phyloP scores from a whole-genome alignment of 1,140 invertebrate species.

The Drosophila willistoni region DNA sequence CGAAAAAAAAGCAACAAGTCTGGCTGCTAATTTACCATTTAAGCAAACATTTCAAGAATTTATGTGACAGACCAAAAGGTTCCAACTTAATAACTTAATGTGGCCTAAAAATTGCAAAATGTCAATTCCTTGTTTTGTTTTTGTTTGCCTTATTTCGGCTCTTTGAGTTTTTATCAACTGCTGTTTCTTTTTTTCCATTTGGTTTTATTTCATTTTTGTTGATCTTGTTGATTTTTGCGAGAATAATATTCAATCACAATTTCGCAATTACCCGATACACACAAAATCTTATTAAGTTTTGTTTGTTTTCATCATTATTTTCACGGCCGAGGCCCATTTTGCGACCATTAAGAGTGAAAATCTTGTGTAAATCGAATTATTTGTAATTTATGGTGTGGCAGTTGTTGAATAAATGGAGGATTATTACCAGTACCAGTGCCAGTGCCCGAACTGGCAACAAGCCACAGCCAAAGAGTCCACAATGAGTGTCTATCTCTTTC shows the following conservation, averaged over 20 bases:
- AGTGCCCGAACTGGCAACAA: slow-evolving; percentile 35
- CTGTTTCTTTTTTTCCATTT: neutral
- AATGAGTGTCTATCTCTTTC: slow-evolving; percentile 3
- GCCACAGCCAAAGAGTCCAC: slow-evolving; percentile 23
- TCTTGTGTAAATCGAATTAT: slow-evolving; percentile 82
- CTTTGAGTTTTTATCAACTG: slow-evolving; percentile 7
- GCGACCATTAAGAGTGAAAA: slow-evolving; percentile 80
- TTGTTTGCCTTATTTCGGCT: neutral
- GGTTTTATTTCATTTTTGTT: neutral
- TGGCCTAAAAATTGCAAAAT: slow-evolving; percentile 44
- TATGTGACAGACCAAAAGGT: slow-evolving; percentile 62
- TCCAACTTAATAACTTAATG: slow-evolving; percentile 74
- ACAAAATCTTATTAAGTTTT: slow-evolving; percentile 79
- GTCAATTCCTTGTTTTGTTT: neutral
- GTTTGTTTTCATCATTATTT: slow-evolving; percentile 81
- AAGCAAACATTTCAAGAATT: slow-evolving; percentile 64
- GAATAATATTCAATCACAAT: slow-evolving; percentile 55
- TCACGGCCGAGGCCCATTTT: slow-evolving; percentile 78
- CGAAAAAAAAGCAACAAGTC: slow-evolving; percentile 16
- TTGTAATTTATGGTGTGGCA: slow-evolving; percentile 82
- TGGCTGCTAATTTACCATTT: slow-evolving; percentile 76
- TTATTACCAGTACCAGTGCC: slow-evolving; percentile 60
- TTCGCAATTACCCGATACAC: slow-evolving; percentile 47
- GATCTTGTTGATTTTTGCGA: neutral
- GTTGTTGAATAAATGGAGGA: slow-evolving; percentile 72